Percentiles rank a stretch among this genome's conserved stretches.
phyloP scores from a whole-genome alignment of 2,888 invertebrate genomes.

The Trimorus sp. region DNA sequence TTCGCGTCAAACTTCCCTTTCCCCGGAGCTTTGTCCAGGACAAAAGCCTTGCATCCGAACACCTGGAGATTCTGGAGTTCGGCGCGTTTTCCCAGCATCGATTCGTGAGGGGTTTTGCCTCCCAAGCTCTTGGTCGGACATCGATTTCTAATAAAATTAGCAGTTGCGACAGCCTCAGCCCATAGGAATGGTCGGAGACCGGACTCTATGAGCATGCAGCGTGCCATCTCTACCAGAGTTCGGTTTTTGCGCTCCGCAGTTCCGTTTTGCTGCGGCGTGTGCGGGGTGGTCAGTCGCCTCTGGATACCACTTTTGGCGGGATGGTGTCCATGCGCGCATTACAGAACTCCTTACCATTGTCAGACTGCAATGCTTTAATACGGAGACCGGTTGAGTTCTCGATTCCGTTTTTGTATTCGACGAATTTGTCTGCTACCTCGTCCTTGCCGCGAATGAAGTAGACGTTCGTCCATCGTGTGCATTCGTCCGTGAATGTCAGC shows the following conservation, averaged over 20 bases:
- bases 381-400: not conserved
- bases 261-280: conserved; percentile 73
- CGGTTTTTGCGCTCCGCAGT: conserved; percentile 71
- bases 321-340: conserved; percentile 1
- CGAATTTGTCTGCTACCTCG: too few relatives aligned
- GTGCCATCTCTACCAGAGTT: conserved; percentile 70
- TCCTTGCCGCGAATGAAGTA: too few relatives aligned
- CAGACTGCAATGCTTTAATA: too few relatives aligned
- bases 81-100: not conserved
- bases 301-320: not conserved
- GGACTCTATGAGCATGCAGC: conserved; percentile 69
- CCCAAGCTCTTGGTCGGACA: conserved; percentile 39
- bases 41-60: conserved; percentile 1
- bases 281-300: conserved; percentile 20
- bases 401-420: too few relatives aligned
- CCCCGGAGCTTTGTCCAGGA: not conserved
- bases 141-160: conserved; percentile 44
- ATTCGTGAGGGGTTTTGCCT: conserved; percentile 3
- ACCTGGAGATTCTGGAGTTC: not conserved
- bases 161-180: conserved; percentile 39
- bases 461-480: conserved; percentile 3
- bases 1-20: conserved; percentile 7
- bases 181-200: conserved; percentile 44
- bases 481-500: conserved; percentile 62
- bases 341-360: not conserved